Conservation (phyloP, 1,140 invertebrate genomes). For the Drosophila gunungcola region DNA sequence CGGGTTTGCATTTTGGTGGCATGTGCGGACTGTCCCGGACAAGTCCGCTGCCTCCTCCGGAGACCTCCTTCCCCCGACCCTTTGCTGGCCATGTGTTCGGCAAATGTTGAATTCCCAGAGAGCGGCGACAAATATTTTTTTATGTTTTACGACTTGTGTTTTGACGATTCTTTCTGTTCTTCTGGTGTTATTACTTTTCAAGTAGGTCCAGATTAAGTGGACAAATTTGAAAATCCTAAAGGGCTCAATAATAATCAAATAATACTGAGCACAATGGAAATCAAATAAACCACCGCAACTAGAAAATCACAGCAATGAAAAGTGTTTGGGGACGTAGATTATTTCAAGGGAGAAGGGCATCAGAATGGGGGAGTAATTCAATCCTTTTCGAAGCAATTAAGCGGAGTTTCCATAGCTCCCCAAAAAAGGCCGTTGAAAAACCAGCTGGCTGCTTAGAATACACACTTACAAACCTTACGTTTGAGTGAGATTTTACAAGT, state of each 20-base stretch:
- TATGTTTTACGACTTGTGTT: slow-evolving; percentile 35
- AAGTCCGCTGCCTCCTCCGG: slow-evolving; percentile 19
- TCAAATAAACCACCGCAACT: slow-evolving; percentile 51
- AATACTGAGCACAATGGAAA: slow-evolving; percentile 33
- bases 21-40: slow-evolving; percentile 51
- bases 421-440: background rate
- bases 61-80: slow-evolving; percentile 13
- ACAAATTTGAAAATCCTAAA: slow-evolving; percentile 62
- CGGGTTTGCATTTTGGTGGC: slow-evolving; percentile 24
- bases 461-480: background rate
- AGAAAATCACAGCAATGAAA: slow-evolving; percentile 59
- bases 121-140: slow-evolving; percentile 56
- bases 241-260: slow-evolving; percentile 58
- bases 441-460: slow-evolving; percentile 5
- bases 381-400: slow-evolving; percentile 64
- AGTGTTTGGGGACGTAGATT: slow-evolving; percentile 25
- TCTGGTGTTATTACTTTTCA: slow-evolving; percentile 29
- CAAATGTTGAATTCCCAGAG: slow-evolving; percentile 63
- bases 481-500: background rate
- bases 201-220: slow-evolving; percentile 55
- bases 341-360: background rate
- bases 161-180: slow-evolving; percentile 19
- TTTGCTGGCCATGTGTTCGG: slow-evolving; percentile 62
- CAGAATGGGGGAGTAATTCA: slow-evolving; percentile 45
- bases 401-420: slow-evolving; percentile 25